Evolutionary conservation across 2,797 vertebrate genomes (phyloP).

Genomic region (Simalia tracyae): DNA sequence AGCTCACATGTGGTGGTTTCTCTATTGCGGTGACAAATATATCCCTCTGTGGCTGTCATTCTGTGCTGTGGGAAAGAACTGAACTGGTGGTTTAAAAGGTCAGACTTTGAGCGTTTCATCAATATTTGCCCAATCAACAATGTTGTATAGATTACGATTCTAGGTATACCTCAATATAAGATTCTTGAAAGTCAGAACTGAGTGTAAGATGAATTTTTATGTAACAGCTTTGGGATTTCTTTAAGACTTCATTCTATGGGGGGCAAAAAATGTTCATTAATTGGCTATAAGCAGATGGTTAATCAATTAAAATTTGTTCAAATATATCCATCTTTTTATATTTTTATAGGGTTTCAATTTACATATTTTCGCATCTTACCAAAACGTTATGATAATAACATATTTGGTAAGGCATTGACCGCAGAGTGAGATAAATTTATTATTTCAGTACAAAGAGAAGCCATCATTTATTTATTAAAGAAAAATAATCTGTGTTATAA

Average conservation of each 20-base stretch:
- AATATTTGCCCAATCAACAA: slow-evolving; percentile 13
- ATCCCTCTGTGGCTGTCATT: neutral
- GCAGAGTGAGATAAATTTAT: neutral
- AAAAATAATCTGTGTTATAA: neutral
- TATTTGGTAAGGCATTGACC: neutral
- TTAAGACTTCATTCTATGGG: neutral
- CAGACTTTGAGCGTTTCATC: neutral
- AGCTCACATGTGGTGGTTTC: slow-evolving; percentile 32
- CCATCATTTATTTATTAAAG: neutral
- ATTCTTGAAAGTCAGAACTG: slow-evolving; percentile 15
- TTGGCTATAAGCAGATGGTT: neutral
- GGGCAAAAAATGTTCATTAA: neutral
- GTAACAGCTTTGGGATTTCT: neutral
- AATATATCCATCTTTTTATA: neutral
- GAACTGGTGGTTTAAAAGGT: slow-evolving; percentile 30
- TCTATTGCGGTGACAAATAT: slow-evolving; percentile 10
- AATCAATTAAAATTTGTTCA: neutral
- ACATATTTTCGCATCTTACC: neutral
- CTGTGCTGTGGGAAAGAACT: slow-evolving; percentile 13
- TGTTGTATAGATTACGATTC: slow-evolving; percentile 15
- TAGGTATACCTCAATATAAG: neutral
- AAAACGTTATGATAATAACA: neutral
- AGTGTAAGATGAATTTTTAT: slow-evolving; percentile 29
- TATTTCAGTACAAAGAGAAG: neutral
- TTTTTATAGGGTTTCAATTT: neutral